Percentiles rank a stretch among this genome's conserved stretches.
Conservation (phyloP, 2,113 vertebrate species). For the Cololabis saira region DNA sequence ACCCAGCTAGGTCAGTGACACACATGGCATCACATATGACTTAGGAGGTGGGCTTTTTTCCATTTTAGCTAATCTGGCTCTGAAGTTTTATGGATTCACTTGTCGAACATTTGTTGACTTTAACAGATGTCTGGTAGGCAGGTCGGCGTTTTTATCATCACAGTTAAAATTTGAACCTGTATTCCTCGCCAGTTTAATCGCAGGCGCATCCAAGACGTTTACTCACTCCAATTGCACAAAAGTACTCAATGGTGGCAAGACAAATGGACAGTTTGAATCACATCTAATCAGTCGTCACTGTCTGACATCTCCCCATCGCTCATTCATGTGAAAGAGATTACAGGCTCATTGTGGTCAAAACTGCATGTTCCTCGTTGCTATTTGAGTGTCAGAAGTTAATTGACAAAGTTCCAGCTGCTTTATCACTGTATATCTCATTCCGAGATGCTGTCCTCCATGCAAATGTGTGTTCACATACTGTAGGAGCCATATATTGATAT, state of each 20-base stretch:
- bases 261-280: constrained; percentile 34
- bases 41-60: background rate
- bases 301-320: constrained; percentile 50
- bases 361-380: constrained; percentile 19
- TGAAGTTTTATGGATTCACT: background rate
- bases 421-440: constrained; percentile 29
- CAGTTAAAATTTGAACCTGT: constrained; percentile 11
- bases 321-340: constrained; percentile 35
- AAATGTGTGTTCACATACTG: background rate
- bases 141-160: constrained; percentile 4
- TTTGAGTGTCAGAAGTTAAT: constrained; percentile 26
- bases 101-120: constrained; percentile 4
- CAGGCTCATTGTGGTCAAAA: constrained; percentile 36
- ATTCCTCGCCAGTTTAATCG: background rate
- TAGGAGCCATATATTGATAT: too few species aligned
- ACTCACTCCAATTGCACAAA: constrained; percentile 27
- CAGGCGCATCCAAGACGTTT: background rate
- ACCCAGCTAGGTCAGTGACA: constrained; percentile 92
- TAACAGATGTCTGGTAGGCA: constrained; percentile 3
- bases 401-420: constrained; percentile 49
- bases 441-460: constrained; percentile 20
- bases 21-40: constrained; percentile 3
- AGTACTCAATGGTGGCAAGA: constrained; percentile 18
- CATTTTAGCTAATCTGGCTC: background rate
- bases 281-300: constrained; percentile 38